phyloP scores from a whole-genome alignment of 2,888 invertebrate genomes.

The Athrips mouffetella region DNA sequence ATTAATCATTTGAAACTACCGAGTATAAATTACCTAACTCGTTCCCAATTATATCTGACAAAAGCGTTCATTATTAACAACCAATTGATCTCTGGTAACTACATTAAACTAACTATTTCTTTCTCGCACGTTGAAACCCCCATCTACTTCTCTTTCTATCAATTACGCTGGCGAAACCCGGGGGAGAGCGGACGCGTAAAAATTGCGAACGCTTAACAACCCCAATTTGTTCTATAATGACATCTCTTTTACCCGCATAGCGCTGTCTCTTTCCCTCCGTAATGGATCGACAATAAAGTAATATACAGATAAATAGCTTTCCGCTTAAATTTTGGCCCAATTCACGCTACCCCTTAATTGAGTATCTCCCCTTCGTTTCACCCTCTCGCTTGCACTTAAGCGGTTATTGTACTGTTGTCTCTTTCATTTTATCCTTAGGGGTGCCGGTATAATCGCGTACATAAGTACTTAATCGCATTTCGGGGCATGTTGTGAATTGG shows the following conservation, averaged over 20 bases:
- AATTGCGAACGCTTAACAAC: constrained; percentile 50
- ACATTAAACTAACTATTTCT: constrained; percentile 36
- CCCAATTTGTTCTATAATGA: constrained; percentile 47
- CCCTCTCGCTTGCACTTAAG: constrained; percentile 39
- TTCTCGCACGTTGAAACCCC: constrained; percentile 22
- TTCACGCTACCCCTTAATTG: constrained; percentile 73
- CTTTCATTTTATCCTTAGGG: constrained; percentile 55
- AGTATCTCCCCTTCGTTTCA: constrained; percentile 56
- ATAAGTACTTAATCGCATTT: constrained; percentile 77
- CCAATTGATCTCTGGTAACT: constrained; percentile 52
- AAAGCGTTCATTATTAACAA: constrained; percentile 49
- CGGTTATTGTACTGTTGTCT: constrained; percentile 27
- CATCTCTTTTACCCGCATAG: constrained; percentile 30
- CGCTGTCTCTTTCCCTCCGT: constrained; percentile 52
- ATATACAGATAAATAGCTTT: constrained; percentile 73
- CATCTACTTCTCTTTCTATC: constrained; percentile 20
- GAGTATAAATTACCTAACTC: constrained; percentile 42
- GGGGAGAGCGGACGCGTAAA: constrained; percentile 34
- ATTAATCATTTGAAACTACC: constrained; percentile 48
- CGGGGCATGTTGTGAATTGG: constrained; percentile 56
- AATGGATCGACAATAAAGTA: constrained; percentile 77
- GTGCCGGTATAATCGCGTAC: constrained; percentile 65
- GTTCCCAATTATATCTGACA: constrained; percentile 54
- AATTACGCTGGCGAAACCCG: constrained; percentile 24
- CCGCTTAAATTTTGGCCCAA: constrained; percentile 75